Conservation (phyloP, 2,113 vertebrate genomes). For the Chloroceryle aenea region DNA sequence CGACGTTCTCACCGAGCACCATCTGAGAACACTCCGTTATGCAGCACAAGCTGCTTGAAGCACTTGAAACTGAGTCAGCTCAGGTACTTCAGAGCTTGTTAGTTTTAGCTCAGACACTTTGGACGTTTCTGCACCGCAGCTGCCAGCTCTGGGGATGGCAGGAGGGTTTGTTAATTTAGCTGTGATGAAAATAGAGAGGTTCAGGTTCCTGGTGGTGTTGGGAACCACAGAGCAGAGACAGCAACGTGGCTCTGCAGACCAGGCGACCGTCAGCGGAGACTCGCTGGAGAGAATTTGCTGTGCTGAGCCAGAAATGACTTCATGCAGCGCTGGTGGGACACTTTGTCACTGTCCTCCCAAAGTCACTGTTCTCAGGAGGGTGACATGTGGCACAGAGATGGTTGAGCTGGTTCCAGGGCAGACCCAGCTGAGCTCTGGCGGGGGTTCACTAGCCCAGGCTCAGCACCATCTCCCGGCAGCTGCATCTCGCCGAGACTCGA, state of each 20-base stretch:
- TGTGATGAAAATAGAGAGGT: neutral
- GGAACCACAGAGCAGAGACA: neutral
- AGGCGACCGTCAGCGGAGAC: neutral
- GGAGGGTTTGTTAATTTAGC: conserved; percentile 1
- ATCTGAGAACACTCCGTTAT: neutral
- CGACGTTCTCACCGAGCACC: neutral
- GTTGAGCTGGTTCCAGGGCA: neutral
- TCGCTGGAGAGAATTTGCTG: neutral
- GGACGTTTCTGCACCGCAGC: neutral
- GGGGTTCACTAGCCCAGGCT: neutral
- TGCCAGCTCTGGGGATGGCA: neutral
- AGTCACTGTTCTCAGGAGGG: neutral
- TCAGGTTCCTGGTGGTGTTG: neutral
- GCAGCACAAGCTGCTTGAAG: neutral
- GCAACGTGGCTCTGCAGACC: neutral
- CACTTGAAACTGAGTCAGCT: neutral
- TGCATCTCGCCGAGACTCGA: neutral
- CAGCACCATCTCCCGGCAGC: neutral
- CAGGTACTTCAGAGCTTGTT: conserved; percentile 20
- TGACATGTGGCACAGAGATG: neutral
- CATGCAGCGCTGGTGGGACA: neutral
- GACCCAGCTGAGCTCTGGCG: neutral
- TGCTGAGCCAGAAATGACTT: neutral
- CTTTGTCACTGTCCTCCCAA: neutral
- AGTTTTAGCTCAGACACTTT: neutral